These are phyloP conservation scores for Arothron firmamentum DNA, from an alignment of 2,113 vertebrate species.

Conservation along the genomic window DNA sequence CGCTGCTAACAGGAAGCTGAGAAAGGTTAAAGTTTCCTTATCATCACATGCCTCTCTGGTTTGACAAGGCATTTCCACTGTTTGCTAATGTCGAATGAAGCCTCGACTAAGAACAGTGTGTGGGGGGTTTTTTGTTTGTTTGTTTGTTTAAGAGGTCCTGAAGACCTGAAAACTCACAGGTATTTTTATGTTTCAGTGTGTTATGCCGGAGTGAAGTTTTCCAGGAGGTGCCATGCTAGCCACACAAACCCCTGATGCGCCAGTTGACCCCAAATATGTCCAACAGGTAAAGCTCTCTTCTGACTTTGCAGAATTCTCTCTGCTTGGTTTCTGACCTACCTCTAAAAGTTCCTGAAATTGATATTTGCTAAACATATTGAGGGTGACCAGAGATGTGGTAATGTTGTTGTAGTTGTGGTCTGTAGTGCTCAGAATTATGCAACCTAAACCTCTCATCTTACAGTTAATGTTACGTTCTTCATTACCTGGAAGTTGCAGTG, in stretches of 20 bases:
- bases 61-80: background rate
- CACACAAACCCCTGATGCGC: constrained; percentile 73
- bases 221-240: constrained; percentile 81
- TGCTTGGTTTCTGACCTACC: background rate
- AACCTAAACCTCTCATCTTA: too few species aligned
- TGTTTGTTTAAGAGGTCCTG: background rate
- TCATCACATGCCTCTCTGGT: constrained; percentile 21
- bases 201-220: constrained; percentile 67
- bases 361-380: too few species aligned
- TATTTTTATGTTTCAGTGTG: constrained; percentile 54
- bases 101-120: too few species aligned
- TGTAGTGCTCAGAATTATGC: background rate
- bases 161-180: too few species aligned
- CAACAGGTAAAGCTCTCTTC: constrained; percentile 74
- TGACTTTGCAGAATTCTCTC: background rate
- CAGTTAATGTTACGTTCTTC: too few species aligned
- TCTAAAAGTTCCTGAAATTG: background rate
- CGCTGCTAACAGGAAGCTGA: background rate
- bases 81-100: constrained; percentile 6
- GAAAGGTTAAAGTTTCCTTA: constrained; percentile 17
- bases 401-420: constrained; percentile 1
- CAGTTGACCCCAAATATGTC: constrained; percentile 75
- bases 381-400: constrained; percentile 5
- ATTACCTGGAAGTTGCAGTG: too few species aligned
- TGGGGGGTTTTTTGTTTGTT: too few species aligned